Conservation (phyloP, 2,888 invertebrate genomes). For the Ommatoiulus sabulosus region DNA sequence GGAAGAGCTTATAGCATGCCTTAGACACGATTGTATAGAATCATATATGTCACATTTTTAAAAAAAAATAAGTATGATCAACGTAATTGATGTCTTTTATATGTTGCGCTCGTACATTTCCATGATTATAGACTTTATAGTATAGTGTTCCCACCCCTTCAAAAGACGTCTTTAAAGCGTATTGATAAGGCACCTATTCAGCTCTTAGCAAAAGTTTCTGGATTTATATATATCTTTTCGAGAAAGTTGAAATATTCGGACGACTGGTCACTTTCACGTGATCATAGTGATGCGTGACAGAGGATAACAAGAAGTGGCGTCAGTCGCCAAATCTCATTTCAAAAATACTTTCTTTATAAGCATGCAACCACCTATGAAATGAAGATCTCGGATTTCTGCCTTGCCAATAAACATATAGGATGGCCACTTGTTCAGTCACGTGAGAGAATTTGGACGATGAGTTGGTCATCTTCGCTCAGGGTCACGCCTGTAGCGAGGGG, state of each 20-base stretch:
- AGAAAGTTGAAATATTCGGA: conserved; percentile 17
- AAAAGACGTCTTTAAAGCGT: not conserved
- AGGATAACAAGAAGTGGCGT: not conserved
- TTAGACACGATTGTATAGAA: not conserved
- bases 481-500: not conserved
- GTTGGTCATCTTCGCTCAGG: not conserved
- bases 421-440: not conserved
- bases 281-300: conserved; percentile 2
- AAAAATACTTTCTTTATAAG: not conserved
- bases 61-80: too few relatives aligned
- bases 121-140: too few relatives aligned
- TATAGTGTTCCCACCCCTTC: not conserved
- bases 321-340: conserved; percentile 18
- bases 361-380: not conserved
- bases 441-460: not conserved
- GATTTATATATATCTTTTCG: not conserved
- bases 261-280: conserved; percentile 23
- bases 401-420: not conserved
- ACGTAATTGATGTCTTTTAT: too few relatives aligned
- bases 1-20: too few relatives aligned
- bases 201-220: not conserved
- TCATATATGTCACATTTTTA: too few relatives aligned
- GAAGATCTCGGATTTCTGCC: not conserved
- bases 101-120: too few relatives aligned
- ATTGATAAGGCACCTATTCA: not conserved